phyloP scores from a whole-genome alignment of 2,797 vertebrate species.

The Clamator glandarius region DNA sequence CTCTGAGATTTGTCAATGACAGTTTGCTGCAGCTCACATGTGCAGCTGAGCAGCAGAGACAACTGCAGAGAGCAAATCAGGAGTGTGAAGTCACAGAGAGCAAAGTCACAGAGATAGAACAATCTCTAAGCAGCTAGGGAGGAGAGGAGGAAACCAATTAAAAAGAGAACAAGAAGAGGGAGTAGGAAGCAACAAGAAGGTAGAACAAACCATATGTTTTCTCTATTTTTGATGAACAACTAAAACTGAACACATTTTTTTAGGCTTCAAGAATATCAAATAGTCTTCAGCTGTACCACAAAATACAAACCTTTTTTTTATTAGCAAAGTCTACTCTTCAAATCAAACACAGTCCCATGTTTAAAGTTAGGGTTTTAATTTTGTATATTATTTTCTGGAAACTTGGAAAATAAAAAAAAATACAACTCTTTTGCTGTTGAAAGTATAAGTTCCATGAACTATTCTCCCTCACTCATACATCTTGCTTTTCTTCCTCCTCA shows the following conservation, averaged over 20 bases:
- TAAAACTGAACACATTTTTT: not conserved
- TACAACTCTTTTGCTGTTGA: not conserved
- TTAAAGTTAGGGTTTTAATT: not conserved
- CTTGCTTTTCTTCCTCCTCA: not conserved
- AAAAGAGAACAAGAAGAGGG: not conserved
- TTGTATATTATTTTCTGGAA: not conserved
- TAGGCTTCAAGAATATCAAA: not conserved
- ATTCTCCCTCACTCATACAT: not conserved
- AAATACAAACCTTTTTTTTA: not conserved
- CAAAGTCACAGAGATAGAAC: not conserved
- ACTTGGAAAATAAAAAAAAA: not conserved
- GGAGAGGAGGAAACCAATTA: not conserved
- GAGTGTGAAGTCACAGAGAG: not conserved
- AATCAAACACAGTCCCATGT: not conserved
- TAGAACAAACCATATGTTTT: not conserved
- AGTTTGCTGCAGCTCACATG: not conserved
- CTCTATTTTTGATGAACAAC: not conserved
- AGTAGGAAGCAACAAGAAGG: not conserved
- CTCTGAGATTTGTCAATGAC: not conserved
- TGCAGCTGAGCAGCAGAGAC: not conserved
- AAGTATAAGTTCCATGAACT: not conserved
- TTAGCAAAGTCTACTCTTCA: not conserved
- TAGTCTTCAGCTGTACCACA: not conserved
- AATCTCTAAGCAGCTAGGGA: not conserved
- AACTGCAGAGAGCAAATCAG: constrained; percentile 25